Percentiles rank a stretch among this genome's conserved stretches.
These are phyloP conservation scores for Dinoponera quadriceps DNA, from an alignment of 1,140 invertebrate genomes.

Conservation along the genomic window DNA sequence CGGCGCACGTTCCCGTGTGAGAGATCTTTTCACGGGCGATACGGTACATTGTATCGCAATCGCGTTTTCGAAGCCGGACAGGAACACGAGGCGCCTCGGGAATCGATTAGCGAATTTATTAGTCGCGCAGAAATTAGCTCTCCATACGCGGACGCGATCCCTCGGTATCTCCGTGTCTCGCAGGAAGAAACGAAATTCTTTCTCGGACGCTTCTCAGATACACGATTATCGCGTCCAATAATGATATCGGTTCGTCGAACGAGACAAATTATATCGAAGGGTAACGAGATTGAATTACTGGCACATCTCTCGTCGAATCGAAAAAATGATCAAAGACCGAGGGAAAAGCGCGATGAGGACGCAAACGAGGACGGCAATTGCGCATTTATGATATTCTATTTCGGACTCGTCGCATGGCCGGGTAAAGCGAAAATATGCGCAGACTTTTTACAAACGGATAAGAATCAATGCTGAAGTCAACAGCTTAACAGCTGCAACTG, in stretches of 20 bases:
- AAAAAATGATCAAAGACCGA: conserved; percentile 8
- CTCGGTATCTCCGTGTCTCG: no score
- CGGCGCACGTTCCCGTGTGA: conserved; percentile 43
- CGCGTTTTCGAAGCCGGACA: conserved; percentile 3
- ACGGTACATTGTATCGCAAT: conserved; percentile 51
- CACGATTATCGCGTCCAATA: background rate
- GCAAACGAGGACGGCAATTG: conserved; percentile 27
- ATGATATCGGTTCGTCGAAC: background rate
- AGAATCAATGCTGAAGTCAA: conserved; percentile 49
- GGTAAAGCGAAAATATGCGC: background rate
- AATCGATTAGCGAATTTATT: background rate
- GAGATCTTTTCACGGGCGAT: conserved; percentile 53
- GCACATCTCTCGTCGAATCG: background rate
- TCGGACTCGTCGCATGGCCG: conserved; percentile 12
- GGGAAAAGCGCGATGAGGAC: conserved; percentile 6
- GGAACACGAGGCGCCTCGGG: background rate
- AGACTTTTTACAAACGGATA: conserved; percentile 29
- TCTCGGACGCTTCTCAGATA: background rate
- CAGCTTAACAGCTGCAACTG: conserved; percentile 50
- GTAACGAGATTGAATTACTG: background rate
- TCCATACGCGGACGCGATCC: no score
- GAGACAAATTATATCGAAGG: background rate
- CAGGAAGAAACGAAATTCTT: background rate
- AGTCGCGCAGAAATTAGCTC: background rate
- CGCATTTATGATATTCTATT: conserved; percentile 41